Evolutionary conservation across 2,113 vertebrate species (phyloP).

Genomic region (Progne subis): DNA sequence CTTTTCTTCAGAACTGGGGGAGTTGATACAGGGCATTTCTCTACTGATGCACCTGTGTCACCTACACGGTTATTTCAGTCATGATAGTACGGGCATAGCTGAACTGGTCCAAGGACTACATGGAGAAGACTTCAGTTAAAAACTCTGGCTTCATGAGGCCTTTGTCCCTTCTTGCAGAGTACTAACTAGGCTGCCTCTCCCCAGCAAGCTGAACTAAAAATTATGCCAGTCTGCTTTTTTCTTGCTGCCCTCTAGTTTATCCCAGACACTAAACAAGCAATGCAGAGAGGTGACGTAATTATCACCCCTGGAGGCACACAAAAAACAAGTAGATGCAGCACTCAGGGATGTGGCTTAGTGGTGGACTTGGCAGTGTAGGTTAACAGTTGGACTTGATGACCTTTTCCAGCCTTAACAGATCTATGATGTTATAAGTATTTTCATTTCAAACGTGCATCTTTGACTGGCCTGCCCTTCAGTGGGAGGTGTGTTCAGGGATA

Average conservation of each 20-base stretch:
- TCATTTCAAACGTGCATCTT: not conserved
- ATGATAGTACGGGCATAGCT: not conserved
- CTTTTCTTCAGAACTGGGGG: not conserved
- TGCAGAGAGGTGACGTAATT: not conserved
- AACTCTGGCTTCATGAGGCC: not conserved
- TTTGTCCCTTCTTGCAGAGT: not conserved
- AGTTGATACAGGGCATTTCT: not conserved
- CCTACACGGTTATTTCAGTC: fast-evolving
- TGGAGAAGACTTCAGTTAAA: not conserved
- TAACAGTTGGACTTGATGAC: not conserved
- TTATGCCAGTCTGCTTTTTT: not conserved
- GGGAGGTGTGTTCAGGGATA: not conserved
- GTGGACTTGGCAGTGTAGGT: not conserved
- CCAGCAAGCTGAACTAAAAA: not conserved
- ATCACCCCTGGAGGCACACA: not conserved
- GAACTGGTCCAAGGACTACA: not conserved
- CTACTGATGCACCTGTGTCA: not conserved
- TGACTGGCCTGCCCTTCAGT: not conserved
- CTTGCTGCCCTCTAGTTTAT: not conserved
- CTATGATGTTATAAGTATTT: not conserved
- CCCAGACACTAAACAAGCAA: not conserved
- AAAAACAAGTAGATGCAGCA: not conserved
- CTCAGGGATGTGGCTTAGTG: not conserved
- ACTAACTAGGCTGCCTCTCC: not conserved
- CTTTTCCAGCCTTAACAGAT: not conserved